These are phyloP conservation scores for Cryptotis parvus DNA, from an alignment of 2,113 vertebrate species.

Conservation along the genomic window DNA sequence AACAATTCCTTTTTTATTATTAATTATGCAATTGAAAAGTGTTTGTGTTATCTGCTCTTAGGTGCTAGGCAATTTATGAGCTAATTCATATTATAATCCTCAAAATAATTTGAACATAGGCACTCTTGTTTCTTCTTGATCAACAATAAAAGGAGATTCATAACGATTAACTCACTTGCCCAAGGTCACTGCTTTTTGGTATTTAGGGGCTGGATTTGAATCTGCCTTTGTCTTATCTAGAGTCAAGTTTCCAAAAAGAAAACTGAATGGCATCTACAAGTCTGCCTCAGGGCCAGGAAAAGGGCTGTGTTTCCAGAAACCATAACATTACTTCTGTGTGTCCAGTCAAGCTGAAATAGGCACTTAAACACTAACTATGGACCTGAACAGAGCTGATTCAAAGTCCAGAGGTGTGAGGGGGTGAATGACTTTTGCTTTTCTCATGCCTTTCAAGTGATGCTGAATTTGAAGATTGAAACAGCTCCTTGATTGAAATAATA, in stretches of 20 bases:
- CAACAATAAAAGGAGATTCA: conserved; percentile 16
- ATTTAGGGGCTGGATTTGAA: not conserved
- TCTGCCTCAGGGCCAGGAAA: not conserved
- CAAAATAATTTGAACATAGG: not conserved
- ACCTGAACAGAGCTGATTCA: not conserved
- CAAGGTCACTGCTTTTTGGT: not conserved
- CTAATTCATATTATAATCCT: conserved; percentile 11
- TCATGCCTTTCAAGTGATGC: not conserved
- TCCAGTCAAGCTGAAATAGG: not conserved
- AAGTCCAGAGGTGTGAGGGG: not conserved
- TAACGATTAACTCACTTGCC: not conserved
- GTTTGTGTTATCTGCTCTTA: not conserved
- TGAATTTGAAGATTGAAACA: not conserved
- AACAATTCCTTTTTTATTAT: conserved; percentile 55
- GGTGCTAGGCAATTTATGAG: not conserved
- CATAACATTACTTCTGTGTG: not conserved
- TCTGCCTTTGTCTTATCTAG: conserved; percentile 8
- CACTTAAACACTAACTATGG: not conserved
- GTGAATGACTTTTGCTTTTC: not conserved
- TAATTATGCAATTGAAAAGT: conserved; percentile 33
- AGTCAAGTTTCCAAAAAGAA: not conserved
- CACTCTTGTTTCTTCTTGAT: not conserved
- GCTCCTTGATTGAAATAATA: not conserved
- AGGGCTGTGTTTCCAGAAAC: not conserved
- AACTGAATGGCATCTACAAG: not conserved